phyloP scores from a whole-genome alignment of 2,113 vertebrate genomes.

The Regulus satrapa region DNA sequence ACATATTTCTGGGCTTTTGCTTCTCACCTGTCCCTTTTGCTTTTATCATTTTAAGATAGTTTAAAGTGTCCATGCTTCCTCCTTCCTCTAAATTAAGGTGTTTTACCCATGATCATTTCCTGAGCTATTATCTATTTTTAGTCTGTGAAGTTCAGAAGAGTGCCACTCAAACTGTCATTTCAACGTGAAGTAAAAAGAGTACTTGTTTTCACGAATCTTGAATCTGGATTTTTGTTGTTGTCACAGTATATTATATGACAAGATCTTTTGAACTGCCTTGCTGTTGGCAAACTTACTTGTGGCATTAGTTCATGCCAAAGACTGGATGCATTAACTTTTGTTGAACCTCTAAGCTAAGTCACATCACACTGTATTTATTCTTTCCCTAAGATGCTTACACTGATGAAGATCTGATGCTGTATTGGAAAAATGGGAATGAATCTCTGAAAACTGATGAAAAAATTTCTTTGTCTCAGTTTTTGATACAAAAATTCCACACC shows the following conservation, averaged over 20 bases:
- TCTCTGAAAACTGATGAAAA: slow-evolving; percentile 92
- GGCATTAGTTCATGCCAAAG: background rate
- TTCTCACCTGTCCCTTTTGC: background rate
- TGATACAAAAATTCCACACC: slow-evolving; percentile 95
- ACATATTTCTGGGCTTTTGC: background rate
- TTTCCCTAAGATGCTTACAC: slow-evolving; percentile 87
- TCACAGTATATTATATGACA: background rate
- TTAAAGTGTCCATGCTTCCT: background rate
- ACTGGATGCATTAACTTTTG: background rate
- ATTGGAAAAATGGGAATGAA: slow-evolving; percentile 94
- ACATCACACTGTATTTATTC: background rate
- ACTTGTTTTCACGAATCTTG: background rate
- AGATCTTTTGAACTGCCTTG: background rate
- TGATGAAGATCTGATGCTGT: slow-evolving; percentile 95
- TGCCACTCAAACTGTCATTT: background rate
- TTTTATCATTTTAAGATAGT: background rate
- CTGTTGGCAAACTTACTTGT: background rate
- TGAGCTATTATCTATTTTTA: background rate
- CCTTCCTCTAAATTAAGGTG: background rate
- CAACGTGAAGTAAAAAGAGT: background rate
- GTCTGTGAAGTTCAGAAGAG: background rate
- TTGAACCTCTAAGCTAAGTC: background rate
- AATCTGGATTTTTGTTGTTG: background rate
- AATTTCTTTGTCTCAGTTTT: slow-evolving; percentile 93
- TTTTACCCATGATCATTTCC: background rate